Evolutionary conservation across 2,888 invertebrate genomes (phyloP), one percentile per base, ranked within the genome.

Genomic region (Eupithecia vulgata): DNA sequence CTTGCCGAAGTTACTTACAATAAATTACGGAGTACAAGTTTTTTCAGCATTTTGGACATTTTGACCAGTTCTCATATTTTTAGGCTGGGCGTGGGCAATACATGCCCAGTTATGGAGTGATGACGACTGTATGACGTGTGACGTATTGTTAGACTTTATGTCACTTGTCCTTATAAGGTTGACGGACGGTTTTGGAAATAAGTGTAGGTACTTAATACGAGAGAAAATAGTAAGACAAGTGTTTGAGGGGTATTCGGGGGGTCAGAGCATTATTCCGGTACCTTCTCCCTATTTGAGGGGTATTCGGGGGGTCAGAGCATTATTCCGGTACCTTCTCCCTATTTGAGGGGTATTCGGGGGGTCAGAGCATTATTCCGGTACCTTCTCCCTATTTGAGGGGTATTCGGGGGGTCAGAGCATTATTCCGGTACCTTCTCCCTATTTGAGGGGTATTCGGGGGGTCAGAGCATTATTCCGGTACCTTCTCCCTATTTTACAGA

Each of bases 61-160:
- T 70, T 70, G 65, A 65, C 70, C 68, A 72, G 70, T 68, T 72
- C 62, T 37, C 30, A 37, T 48, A 66, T 35, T 48, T 71, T 69
- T 66, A 67, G 81, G 77, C 67, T 72, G 73, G 72, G 86, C 88
- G 90, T 89, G 88, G 90, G 90, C 83, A 77, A 73, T 40, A 25
- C 57, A 71, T 79, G 73, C 86, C 83, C 76, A 83, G 84, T 12
- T 79, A 88, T 80, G 90, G 86, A 70, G 71, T 72, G 87, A 48
- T 89, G 88, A 87, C 90, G 90, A 89, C 88, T 81, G 71, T 17
- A 78, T 80, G 78, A 80, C 80, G 79, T 80, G 73, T 64, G 64
- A 71, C 69, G 74, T 78, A 76, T 77, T 76, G 78, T 77, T 76
- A 75, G 77, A 71, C 72, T 77, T 74, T 70, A 76, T 76, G 78